Percentiles rank a stretch among this genome's conserved stretches.
Evolutionary conservation across 2,888 invertebrate species (phyloP).

Genomic region (Folsomia manolachei): DNA sequence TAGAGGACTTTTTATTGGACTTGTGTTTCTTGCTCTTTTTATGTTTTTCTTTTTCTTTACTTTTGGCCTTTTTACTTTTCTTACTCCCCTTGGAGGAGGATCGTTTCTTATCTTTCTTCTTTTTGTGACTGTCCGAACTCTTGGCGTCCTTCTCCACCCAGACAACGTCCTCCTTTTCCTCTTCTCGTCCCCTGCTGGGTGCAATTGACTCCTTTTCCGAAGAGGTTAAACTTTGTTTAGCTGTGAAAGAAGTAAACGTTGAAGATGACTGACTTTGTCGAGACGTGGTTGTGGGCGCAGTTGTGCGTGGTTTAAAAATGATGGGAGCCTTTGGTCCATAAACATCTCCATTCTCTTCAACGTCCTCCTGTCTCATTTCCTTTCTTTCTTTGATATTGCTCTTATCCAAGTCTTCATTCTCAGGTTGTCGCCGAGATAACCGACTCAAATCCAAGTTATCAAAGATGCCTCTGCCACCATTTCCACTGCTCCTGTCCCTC

Average conservation of each 20-base stretch:
- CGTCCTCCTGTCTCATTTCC: not conserved
- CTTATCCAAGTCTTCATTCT: not conserved
- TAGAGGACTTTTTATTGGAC: slow-evolving; percentile 22
- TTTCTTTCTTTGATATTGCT: not conserved
- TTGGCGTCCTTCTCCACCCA: slow-evolving; percentile 42
- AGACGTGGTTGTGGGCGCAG: slow-evolving; percentile 8
- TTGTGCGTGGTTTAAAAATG: not conserved
- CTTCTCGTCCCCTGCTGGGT: not conserved
- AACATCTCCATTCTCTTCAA: slow-evolving; percentile 23
- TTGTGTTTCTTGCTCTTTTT: slow-evolving; percentile 34
- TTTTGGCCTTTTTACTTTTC: slow-evolving; percentile 36
- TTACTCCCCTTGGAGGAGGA: slow-evolving; percentile 28
- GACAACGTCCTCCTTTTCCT: slow-evolving; percentile 32
- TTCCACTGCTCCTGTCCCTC: too few species aligned
- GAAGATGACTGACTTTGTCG: not conserved
- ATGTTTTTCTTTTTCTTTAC: slow-evolving; percentile 29
- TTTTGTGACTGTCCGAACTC: slow-evolving; percentile 19
- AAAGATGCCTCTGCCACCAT: slow-evolving; percentile 21
- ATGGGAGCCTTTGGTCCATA: slow-evolving; percentile 39
- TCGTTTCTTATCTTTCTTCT: slow-evolving; percentile 27
- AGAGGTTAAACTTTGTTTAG: too few species aligned
- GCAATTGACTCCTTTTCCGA: too few species aligned
- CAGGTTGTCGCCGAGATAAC: not conserved
- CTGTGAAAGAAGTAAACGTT: not conserved
- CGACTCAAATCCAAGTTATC: slow-evolving; percentile 24